Evolutionary conservation across 2,888 invertebrate genomes (phyloP), one percentile per base, ranked within the genome.

Genomic region (Dicyrtomina minuta): DNA sequence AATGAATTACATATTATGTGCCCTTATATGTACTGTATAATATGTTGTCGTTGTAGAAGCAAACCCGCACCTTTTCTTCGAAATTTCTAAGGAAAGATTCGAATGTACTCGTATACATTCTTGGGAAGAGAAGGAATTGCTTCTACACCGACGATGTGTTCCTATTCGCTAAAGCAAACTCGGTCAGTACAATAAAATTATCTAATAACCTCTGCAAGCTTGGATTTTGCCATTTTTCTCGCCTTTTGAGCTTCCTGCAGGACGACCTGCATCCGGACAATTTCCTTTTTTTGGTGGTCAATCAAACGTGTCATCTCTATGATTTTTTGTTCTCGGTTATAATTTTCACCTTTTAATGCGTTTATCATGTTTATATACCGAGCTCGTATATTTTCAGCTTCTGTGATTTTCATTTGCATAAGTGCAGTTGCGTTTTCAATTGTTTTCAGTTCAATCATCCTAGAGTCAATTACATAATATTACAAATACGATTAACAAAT

Each of bases 381-480:
- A 20, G 72, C 67, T 44, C 75, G 72, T 13, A 78, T 72, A 58
- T 78, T 78, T 69, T 78, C 78, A 22, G 77, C 78, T 70, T 78
- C 78, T 1, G 74, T 75, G 55, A 76, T 77, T 58, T 74, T 76
- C 75, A 78, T 76, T 66, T 76, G 73, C 77, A 77, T 78, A 5
- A 73, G 70, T 17, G 78, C 77, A 3, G 72, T 75, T 15, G 70
- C 68, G n/a, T 77, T 78, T 67, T 78, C 78, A 0, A 72, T 74
- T 53, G 66, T 67, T 61, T 75, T 74, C 15, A 77, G 62, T 49
- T 74, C 72, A 43, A 70, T 58, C 33, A 70, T 41, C 64, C 75
- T 77, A 43, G 43, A 12, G 43, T 43, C 43, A 12, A 43, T 43
- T 43, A 12, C 13, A 43, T 8, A 8, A 43, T 43, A 43, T 43